Evolutionary conservation across 2,888 invertebrate genomes (phyloP), one percentile per base, ranked within the genome.

Genomic region (Cryptocephalus primarius): DNA sequence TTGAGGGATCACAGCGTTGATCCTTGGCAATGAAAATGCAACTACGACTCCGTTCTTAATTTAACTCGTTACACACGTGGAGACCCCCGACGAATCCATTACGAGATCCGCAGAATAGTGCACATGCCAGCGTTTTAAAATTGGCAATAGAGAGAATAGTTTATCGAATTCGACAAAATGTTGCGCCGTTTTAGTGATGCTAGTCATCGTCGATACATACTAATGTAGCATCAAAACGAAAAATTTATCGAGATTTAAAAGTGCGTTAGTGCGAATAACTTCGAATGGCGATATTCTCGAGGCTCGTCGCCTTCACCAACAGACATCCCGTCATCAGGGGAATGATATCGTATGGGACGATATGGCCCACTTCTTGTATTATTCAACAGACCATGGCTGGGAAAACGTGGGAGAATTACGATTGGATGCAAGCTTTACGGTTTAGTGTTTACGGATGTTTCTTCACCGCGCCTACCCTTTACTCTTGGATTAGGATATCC

Each of bases 371-470:
- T 9, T 84, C 85, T 51, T 82, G 82, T 68, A 66, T 85, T 41
- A 78, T 83, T 59, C 85, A 85, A 64, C 85, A 86, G 70, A 76
- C 78, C 9, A 75, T 83, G 52, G 78, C 80, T 60, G 82, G 82
- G 42, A 80, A 76, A 71, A 71, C 69, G 42, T 72, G 75, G 68
- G 77, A 82, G 75, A 72, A 75, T 72, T 82, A 78, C 63, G 83
- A 84, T 60, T 83, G 81, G 80, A 75, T 71, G 68, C 78, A 85
- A 62, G 79, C 81, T 53, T 68, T 80, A 34, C 75, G 88, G 50
- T 90, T 83, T 70, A 81, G 85, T 60, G 60, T 88, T 43, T 88
- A 85, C 67, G 89, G 88, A n/a, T 80, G 84, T 8, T 76, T 84
- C 42, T 87, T 84, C 67, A 85, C 86, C 13, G 89, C 88, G 1